Conservation (phyloP, 2,113 vertebrate genomes). For the Numida meleagris region DNA sequence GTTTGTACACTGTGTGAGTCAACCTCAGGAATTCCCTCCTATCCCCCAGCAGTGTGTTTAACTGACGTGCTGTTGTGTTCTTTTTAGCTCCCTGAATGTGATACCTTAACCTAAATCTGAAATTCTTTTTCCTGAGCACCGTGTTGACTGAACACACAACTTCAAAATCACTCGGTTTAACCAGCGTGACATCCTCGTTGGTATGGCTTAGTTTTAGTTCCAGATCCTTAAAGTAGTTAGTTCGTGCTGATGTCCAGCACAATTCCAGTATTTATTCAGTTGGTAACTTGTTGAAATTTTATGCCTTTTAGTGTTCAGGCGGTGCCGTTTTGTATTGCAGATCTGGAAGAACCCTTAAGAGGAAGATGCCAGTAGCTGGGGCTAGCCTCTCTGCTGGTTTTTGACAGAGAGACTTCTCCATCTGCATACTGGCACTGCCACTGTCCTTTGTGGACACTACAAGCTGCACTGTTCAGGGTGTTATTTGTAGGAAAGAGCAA, state of each 20-base stretch:
- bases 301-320: not conserved
- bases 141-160: not conserved
- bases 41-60: not conserved
- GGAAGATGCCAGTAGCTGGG: not conserved
- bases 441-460: not conserved
- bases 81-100: not conserved
- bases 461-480: not conserved
- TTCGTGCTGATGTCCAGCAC: not conserved
- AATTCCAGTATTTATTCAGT: not conserved
- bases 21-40: slow-evolving; percentile 26
- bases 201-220: not conserved
- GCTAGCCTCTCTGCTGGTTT: not conserved
- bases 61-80: rapidly evolving
- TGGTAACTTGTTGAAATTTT: not conserved
- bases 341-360: rapidly evolving
- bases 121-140: not conserved
- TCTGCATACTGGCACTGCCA: not conserved
- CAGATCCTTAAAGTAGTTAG: not conserved
- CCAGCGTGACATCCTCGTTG: not conserved
- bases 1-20: not conserved
- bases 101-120: not conserved
- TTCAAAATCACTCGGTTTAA: not conserved
- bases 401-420: not conserved
- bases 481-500: not conserved
- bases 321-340: not conserved